These are phyloP conservation scores for Lathronympha strigana DNA, from an alignment of 2,888 invertebrate genomes.

Conservation along the genomic window DNA sequence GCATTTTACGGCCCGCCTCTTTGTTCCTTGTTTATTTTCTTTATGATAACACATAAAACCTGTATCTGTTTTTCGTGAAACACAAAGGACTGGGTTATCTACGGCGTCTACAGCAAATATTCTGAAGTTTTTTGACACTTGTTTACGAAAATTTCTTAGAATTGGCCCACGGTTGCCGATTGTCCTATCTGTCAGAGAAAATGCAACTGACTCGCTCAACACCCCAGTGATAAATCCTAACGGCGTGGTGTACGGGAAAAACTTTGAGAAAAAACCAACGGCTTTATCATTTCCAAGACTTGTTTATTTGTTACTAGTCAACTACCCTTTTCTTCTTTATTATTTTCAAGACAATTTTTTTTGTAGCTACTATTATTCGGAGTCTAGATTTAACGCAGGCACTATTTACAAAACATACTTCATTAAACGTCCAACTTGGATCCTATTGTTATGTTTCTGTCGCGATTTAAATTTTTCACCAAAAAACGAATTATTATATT, in stretches of 20 bases:
- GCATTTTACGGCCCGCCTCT: not conserved
- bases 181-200: constrained; percentile 71
- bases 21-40: constrained; percentile 21
- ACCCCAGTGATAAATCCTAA: constrained; percentile 67
- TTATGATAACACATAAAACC: constrained; percentile 17
- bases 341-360: too few species aligned
- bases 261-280: constrained; percentile 11
- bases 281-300: constrained; percentile 1
- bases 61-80: not conserved
- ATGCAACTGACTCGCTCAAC: constrained; percentile 71
- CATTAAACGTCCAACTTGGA: too few species aligned
- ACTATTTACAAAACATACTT: too few species aligned
- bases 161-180: constrained; percentile 61
- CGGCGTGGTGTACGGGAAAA: constrained; percentile 48
- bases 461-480: too few species aligned
- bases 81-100: constrained; percentile 24
- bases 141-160: constrained; percentile 12
- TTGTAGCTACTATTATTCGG: too few species aligned
- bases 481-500: too few species aligned
- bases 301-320: not conserved
- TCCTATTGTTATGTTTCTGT: too few species aligned
- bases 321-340: too few species aligned
- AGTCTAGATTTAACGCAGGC: too few species aligned
- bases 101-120: not conserved
- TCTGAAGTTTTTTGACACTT: constrained; percentile 18